Percentiles rank a stretch among this genome's conserved stretches.
These are phyloP conservation scores for Urosaurus nigricauda DNA, from an alignment of 2,797 vertebrate genomes.

Conservation along the genomic window DNA sequence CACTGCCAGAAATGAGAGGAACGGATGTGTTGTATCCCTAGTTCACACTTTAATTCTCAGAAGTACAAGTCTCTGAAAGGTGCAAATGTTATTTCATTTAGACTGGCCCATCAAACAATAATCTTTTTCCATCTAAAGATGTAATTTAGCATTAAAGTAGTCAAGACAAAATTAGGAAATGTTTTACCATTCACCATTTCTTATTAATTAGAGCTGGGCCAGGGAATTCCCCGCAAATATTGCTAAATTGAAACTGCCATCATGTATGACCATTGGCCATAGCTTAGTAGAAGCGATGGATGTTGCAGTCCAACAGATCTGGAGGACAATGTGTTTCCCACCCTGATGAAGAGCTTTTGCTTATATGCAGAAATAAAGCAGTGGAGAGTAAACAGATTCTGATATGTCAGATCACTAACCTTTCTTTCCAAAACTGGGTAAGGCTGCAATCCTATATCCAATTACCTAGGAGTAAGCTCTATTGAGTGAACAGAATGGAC, in stretches of 20 bases:
- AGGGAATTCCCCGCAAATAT: too few relatives aligned
- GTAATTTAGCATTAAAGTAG: too few relatives aligned
- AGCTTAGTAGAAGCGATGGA: neutral
- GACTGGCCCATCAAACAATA: too few relatives aligned
- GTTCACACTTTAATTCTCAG: too few relatives aligned
- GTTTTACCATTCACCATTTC: too few relatives aligned
- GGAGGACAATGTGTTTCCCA: neutral
- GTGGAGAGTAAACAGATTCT: neutral
- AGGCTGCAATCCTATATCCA: neutral
- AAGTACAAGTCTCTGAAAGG: too few relatives aligned
- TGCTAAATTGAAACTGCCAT: neutral
- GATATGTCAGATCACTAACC: neutral
- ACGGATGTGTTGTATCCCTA: too few relatives aligned
- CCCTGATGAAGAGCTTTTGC: neutral
- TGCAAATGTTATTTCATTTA: too few relatives aligned
- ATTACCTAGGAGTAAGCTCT: neutral
- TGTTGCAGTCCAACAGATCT: neutral
- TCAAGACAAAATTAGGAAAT: too few relatives aligned
- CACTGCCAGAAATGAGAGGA: too few relatives aligned
- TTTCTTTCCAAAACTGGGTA: neutral
- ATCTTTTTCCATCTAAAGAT: too few relatives aligned
- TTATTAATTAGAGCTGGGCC: too few relatives aligned
- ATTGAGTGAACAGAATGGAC: neutral
- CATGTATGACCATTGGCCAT: neutral
- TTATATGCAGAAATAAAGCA: neutral